A percentile compares a stretch with the other conserved stretches of the same genome.
Conservation (phyloP, 2,888 invertebrate species). For the Chrysolina oricalcia region DNA sequence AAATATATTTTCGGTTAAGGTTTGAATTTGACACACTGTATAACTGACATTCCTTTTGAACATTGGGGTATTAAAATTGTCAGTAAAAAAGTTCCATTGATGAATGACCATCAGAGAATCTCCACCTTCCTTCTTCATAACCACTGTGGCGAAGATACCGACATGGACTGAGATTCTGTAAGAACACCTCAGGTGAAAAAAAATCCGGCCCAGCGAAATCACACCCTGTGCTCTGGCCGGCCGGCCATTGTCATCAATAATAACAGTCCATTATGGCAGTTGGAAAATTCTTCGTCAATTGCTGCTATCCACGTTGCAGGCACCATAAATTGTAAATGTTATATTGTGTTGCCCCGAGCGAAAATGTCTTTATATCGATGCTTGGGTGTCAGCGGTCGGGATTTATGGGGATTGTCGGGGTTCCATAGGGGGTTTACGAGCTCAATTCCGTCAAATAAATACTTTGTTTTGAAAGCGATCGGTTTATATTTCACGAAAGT, state of each 20-base stretch:
- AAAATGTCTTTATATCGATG: slow-evolving; percentile 3
- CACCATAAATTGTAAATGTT: slow-evolving; percentile 22
- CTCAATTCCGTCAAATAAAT: too few relatives aligned
- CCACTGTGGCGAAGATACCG: too few relatives aligned
- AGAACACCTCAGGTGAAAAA: not conserved
- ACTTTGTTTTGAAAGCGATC: too few relatives aligned
- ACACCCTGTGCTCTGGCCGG: not conserved
- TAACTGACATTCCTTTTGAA: too few relatives aligned
- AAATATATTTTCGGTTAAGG: too few relatives aligned
- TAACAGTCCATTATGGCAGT: slow-evolving; percentile 9
- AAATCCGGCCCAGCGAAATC: not conserved
- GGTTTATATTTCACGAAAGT: too few relatives aligned
- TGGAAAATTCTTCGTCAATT: slow-evolving; percentile 28
- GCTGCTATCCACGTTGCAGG: not conserved
- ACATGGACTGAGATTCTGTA: too few relatives aligned
- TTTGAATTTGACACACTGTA: too few relatives aligned
- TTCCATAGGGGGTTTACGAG: not conserved
- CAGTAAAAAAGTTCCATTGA: too few relatives aligned
- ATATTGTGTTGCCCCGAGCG: not conserved
- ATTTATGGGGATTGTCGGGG: not conserved
- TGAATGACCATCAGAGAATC: too few relatives aligned
- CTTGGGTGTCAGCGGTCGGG: not conserved
- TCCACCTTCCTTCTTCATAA: too few relatives aligned
- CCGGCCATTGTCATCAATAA: slow-evolving; percentile 24
- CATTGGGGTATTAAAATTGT: too few relatives aligned